phyloP scores from a whole-genome alignment of 2,888 invertebrate genomes.

The Ophion slaviceki region DNA sequence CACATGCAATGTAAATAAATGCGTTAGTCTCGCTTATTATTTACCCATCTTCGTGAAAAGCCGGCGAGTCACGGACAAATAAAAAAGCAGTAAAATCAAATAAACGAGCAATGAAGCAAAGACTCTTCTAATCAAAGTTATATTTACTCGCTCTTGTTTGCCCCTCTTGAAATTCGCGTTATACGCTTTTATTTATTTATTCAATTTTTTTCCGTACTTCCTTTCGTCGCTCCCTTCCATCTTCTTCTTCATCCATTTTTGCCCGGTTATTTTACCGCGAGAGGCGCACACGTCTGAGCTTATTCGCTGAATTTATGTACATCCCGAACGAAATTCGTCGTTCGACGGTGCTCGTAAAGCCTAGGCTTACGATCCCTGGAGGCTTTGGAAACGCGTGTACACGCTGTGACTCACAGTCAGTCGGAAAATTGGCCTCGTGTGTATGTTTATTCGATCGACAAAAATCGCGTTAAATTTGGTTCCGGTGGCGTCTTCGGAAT shows the following conservation, averaged over 20 bases:
- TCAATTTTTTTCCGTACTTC: slow-evolving; percentile 2
- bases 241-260: background rate
- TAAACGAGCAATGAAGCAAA: slow-evolving; percentile 61
- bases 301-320: slow-evolving; percentile 19
- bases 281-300: background rate
- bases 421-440: background rate
- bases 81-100: slow-evolving; percentile 59
- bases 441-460: background rate
- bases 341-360: slow-evolving; percentile 10
- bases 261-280: slow-evolving; percentile 13
- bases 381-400: background rate
- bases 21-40: slow-evolving; percentile 41
- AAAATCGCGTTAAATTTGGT: background rate
- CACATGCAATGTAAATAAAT: background rate
- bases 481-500: background rate
- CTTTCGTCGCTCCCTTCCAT: background rate
- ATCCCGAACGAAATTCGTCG: slow-evolving; percentile 3
- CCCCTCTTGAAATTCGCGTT: slow-evolving; percentile 34
- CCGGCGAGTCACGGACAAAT: slow-evolving; percentile 7
- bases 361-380: slow-evolving; percentile 12
- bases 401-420: background rate
- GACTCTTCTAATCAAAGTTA: slow-evolving; percentile 29
- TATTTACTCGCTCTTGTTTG: slow-evolving; percentile 41
- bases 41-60: slow-evolving; percentile 43
- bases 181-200: too few species aligned